Evolutionary conservation across 2,888 invertebrate species (phyloP).

Genomic region (Encarsia formosa): DNA sequence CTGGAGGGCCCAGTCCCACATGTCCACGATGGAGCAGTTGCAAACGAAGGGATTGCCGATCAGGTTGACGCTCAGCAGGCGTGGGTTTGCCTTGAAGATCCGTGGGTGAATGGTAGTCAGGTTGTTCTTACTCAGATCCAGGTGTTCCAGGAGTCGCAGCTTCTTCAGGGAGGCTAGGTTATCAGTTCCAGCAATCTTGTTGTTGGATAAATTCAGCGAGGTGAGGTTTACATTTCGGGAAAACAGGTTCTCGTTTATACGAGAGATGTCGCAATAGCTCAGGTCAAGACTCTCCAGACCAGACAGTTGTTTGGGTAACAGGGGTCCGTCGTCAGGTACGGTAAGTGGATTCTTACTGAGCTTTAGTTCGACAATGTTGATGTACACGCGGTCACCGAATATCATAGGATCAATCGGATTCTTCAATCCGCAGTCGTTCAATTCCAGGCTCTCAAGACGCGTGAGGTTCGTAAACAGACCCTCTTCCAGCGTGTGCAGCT

Average conservation of each 20-base stretch:
- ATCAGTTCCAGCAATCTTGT: conserved; percentile 55
- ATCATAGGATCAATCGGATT: conserved; percentile 62
- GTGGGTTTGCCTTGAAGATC: conserved; percentile 57
- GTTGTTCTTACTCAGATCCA: conserved; percentile 64
- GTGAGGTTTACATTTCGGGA: conserved; percentile 62
- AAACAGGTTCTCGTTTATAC: conserved; percentile 60
- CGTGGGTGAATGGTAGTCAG: conserved; percentile 59
- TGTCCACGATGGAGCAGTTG: conserved; percentile 65
- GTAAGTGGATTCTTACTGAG: conserved; percentile 65
- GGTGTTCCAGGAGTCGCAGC: conserved; percentile 57
- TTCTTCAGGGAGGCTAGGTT: conserved; percentile 58
- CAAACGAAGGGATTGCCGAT: conserved; percentile 68
- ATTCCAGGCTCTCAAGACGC: conserved; percentile 62
- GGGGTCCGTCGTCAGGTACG: conserved; percentile 57
- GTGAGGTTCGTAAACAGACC: conserved; percentile 67
- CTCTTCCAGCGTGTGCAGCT: conserved; percentile 62
- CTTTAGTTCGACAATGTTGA: conserved; percentile 64
- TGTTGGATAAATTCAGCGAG: conserved; percentile 59
- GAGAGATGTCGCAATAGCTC: conserved; percentile 62
- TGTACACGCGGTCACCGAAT: conserved; percentile 65
- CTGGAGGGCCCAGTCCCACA: conserved; percentile 71
- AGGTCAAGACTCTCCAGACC: conserved; percentile 63
- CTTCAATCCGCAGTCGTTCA: conserved; percentile 66
- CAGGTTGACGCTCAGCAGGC: conserved; percentile 60
- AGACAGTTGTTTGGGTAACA: conserved; percentile 64